Conservation (phyloP, 1,140 invertebrate species). For the Orussus abietinus region DNA sequence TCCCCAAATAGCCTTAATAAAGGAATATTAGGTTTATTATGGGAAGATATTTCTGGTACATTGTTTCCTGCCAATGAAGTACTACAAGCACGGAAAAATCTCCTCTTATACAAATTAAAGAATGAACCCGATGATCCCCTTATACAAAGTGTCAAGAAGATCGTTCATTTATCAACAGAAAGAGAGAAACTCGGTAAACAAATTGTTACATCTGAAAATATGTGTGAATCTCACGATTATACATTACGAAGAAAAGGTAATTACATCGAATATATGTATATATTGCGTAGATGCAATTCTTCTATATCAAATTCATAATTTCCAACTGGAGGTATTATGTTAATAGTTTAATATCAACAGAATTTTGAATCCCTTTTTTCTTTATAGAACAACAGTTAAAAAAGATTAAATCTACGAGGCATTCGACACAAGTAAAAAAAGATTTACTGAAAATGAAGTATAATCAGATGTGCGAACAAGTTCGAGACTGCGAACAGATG, state of each 20-base stretch:
- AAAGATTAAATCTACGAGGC: constrained; percentile 21
- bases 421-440: constrained; percentile 26
- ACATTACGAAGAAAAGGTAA: constrained; percentile 36
- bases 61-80: constrained; percentile 28
- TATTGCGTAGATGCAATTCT: constrained; percentile 1
- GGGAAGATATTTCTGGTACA: constrained; percentile 34
- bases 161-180: constrained; percentile 25
- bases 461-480: constrained; percentile 28
- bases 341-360: constrained; percentile 9
- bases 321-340: background rate
- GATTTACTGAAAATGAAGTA: constrained; percentile 33
- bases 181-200: constrained; percentile 22
- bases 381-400: constrained; percentile 28
- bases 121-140: constrained; percentile 21
- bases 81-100: constrained; percentile 36
- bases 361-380: constrained; percentile 6
- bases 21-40: constrained; percentile 33
- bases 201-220: constrained; percentile 31
- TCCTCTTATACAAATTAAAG: constrained; percentile 38
- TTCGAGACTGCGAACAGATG: constrained; percentile 35
- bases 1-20: constrained; percentile 29
- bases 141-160: constrained; percentile 30
- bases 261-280: background rate
- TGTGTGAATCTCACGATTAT: constrained; percentile 34
- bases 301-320: background rate